Conservation (phyloP, 2,113 vertebrate species). For the Syrrhaptes paradoxus region DNA sequence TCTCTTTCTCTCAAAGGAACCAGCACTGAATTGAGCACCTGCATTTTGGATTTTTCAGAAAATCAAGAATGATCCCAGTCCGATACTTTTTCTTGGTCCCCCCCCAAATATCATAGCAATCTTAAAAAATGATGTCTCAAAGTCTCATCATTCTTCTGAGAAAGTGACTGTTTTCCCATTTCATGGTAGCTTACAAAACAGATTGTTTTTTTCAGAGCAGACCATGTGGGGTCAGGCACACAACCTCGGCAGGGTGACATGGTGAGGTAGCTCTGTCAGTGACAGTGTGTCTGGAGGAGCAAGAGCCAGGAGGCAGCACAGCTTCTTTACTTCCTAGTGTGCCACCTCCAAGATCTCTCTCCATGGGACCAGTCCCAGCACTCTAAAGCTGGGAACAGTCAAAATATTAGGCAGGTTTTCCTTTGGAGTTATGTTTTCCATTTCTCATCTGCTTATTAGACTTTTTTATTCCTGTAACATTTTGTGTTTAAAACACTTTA, state of each 20-base stretch:
- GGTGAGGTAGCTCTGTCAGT: not conserved
- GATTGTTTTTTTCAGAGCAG: not conserved
- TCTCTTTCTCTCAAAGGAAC: not conserved
- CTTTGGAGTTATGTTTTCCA: not conserved
- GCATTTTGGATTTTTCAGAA: not conserved
- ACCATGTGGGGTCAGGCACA: rapidly evolving
- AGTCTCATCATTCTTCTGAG: not conserved
- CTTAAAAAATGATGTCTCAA: not conserved
- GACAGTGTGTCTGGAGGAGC: not conserved
- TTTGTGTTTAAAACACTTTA: not conserved
- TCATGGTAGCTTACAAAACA: not conserved
- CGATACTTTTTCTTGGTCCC: not conserved
- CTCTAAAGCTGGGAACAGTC: not conserved
- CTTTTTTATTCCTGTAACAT: not conserved
- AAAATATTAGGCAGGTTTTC: not conserved
- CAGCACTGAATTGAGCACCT: rapidly evolving
- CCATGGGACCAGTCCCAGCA: not conserved
- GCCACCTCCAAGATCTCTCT: not conserved
- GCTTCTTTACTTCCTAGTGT: not conserved
- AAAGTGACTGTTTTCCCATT: not conserved
- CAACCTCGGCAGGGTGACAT: rapidly evolving
- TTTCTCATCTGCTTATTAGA: not conserved
- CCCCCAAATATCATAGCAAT: not conserved
- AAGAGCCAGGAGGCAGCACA: rapidly evolving
- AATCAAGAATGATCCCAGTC: not conserved